Conservation (phyloP, 2,888 invertebrate genomes). For the Bellardia bayeri region DNA sequence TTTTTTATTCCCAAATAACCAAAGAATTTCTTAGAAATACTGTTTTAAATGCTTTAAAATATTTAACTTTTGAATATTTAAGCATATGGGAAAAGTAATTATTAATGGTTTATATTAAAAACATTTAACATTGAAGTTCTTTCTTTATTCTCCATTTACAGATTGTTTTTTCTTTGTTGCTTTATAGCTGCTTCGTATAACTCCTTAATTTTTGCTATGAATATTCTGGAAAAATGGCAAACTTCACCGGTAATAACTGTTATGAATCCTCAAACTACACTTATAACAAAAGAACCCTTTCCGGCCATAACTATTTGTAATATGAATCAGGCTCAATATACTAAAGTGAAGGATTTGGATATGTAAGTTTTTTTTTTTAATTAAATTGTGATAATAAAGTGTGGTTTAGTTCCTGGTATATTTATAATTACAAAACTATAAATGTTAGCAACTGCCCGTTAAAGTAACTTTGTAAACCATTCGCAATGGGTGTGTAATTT, state of each 20-base stretch:
- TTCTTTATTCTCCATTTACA: conserved; percentile 77
- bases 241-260: conserved; percentile 90
- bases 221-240: conserved; percentile 89
- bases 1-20: conserved; percentile 40
- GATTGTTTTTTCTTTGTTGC: conserved; percentile 89
- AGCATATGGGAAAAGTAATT: conserved; percentile 76
- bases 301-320: conserved; percentile 94
- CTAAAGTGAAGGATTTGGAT: conserved; percentile 77
- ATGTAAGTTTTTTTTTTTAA: conserved; percentile 72
- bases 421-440: too few relatives aligned
- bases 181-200: conserved; percentile 87
- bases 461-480: too few relatives aligned
- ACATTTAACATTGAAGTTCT: neutral
- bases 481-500: too few relatives aligned
- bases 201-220: conserved; percentile 89
- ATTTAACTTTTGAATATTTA: conserved; percentile 85
- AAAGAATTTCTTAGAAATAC: conserved; percentile 87
- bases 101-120: neutral
- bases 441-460: too few relatives aligned
- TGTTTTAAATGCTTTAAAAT: conserved; percentile 90
- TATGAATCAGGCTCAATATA: conserved; percentile 91
- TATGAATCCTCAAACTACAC: conserved; percentile 88
- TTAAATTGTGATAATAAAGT: neutral
- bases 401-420: too few relatives aligned
- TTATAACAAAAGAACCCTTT: conserved; percentile 89